Base-by-base conservation (phyloP, 2,113 vertebrate species). In the Gadus chalcogrammus region DNA sequence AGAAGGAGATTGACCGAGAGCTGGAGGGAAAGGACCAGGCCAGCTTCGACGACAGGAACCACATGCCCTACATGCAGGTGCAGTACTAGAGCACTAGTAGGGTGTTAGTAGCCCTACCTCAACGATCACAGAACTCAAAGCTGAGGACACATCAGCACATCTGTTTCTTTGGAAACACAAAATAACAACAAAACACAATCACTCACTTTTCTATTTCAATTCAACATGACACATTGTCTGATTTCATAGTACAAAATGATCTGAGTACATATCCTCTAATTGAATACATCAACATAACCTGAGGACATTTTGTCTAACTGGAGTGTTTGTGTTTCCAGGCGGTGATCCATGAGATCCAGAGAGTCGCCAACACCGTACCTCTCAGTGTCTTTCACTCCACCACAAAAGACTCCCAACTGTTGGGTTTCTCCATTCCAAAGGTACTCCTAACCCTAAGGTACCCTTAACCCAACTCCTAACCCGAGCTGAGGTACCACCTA, bases 281-380 rank as follows among this genome's bases (percentile, higher is more conserved):
- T 61, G 12, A 20, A 20, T 22, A 24, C 2, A 61, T 27, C 18
- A 58, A 16, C 13, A 17, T 6, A 5, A n/a, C n/a, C n/a, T 17
- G 55, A 58, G n/a, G 13, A 58, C 13, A 16, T n/a, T 12, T 55
- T 15, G 12, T 16, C 55, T 58, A n/a, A 24, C 31, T 35, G 31
- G 6, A 35, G 5, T 20, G 20, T 27, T 6, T 20, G 48, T 35
- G 15, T 60, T 56, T 82, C 0, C 75, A 90, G 87, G 90, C 91
- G 42, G 82, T 88, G 63, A 81, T 88, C 72, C 90, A 91, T 70
- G 91, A 92, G 74, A 27, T 88, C 3, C 90, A 91, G 80, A 88
- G 88, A 5, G 0, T 85, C 17, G 80, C 84, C 16, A 88, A 84
- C 79, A 82, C 85, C 0, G 81, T 83, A 9, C 84, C 91, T 7